phyloP scores from a whole-genome alignment of 2,113 vertebrate genomes.

The Sebastes schlegelii region DNA sequence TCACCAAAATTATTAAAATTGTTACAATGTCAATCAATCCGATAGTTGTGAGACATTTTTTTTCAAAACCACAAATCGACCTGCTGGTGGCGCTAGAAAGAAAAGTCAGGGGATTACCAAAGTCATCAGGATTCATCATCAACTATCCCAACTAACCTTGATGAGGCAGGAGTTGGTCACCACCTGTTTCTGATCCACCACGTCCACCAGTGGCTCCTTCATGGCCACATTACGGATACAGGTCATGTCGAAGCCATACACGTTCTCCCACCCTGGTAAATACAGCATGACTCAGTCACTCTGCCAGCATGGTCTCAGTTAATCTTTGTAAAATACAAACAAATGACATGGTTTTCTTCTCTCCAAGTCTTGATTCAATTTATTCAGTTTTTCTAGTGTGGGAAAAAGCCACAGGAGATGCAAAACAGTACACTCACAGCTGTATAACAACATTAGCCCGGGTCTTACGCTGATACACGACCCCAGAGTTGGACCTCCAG shows the following conservation, averaged over 20 bases:
- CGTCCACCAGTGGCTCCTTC: conserved; percentile 97
- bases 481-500: background rate
- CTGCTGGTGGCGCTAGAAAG: too few species aligned
- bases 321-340: conserved; percentile 5
- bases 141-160: conserved; percentile 86
- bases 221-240: conserved; percentile 98
- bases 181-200: conserved; percentile 97
- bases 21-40: background rate
- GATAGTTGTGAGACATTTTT: background rate
- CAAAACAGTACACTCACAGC: background rate
- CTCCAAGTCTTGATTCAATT: background rate
- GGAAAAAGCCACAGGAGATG: background rate
- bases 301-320: background rate
- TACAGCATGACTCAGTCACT: conserved; percentile 26
- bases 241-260: conserved; percentile 99
- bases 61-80: too few species aligned
- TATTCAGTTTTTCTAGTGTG: background rate
- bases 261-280: conserved; percentile 97
- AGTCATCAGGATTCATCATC: too few species aligned
- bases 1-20: background rate
- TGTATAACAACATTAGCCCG: background rate
- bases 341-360: background rate
- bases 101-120: too few species aligned
- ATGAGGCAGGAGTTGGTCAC: conserved; percentile 97
- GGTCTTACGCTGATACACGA: background rate